phyloP scores from a whole-genome alignment of 2,113 vertebrate species.

The Cyprinus carpio region DNA sequence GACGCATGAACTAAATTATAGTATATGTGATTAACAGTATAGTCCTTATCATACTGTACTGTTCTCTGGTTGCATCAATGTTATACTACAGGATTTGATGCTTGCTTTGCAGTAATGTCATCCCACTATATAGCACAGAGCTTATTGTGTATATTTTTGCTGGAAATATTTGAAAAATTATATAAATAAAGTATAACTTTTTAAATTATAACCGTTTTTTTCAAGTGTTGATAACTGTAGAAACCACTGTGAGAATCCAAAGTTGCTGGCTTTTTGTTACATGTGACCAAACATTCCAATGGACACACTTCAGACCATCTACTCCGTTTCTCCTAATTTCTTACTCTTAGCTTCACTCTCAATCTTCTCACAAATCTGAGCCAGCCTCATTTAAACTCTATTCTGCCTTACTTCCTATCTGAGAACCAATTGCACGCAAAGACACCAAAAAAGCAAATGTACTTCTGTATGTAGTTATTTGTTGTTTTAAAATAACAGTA shows the following conservation, averaged over 20 bases:
- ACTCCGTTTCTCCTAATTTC: constrained; percentile 1
- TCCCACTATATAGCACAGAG: neutral
- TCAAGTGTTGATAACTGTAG: neutral
- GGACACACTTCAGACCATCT: neutral
- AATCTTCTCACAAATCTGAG: constrained; percentile 33
- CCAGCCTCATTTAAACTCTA: constrained; percentile 34
- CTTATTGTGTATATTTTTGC: neutral
- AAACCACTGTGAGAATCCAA: constrained; percentile 55
- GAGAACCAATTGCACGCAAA: neutral
- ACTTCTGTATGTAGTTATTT: constrained; percentile 1
- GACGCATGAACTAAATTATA: neutral
- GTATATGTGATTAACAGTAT: neutral
- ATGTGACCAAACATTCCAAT: constrained; percentile 32
- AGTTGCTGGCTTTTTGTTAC: constrained; percentile 42
- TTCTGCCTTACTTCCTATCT: constrained; percentile 31
- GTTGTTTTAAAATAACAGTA: neutral
- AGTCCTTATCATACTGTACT: neutral
- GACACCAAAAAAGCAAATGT: neutral
- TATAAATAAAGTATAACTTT: too few relatives aligned
- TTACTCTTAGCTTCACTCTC: neutral
- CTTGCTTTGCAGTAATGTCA: neutral
- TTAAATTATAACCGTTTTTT: too few relatives aligned
- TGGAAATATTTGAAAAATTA: neutral
- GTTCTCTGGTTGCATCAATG: neutral
- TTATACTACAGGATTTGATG: neutral